Percentiles rank a stretch among this genome's conserved stretches.
Conservation (phyloP, 2,113 vertebrate genomes). For the Oreochromis aureus region DNA sequence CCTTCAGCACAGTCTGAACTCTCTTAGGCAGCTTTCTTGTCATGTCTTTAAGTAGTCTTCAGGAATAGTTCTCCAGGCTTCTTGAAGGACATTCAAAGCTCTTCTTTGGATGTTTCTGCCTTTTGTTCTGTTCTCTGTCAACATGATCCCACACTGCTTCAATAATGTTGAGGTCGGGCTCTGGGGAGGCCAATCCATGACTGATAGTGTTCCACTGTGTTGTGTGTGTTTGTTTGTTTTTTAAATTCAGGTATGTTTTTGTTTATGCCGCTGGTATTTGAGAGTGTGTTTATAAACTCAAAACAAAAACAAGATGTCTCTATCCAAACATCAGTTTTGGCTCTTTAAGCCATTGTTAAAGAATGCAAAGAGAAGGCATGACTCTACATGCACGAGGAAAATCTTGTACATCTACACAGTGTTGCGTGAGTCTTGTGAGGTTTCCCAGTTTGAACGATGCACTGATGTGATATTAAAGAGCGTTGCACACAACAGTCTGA, state of each 20-base stretch:
- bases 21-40: not conserved
- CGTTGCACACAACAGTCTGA: not conserved
- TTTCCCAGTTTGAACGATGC: not conserved
- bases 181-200: not conserved
- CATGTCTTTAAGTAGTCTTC: accelerated
- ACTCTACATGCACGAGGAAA: not conserved
- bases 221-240: not conserved
- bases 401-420: not conserved
- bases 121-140: not conserved
- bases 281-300: not conserved
- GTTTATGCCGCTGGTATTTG: not conserved
- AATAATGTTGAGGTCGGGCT: accelerated
- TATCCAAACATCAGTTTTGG: not conserved
- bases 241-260: not conserved
- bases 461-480: not conserved
- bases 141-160: not conserved
- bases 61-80: not conserved
- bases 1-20: not conserved
- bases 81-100: not conserved
- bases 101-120: accelerated
- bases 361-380: not conserved
- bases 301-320: not conserved
- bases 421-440: not conserved
- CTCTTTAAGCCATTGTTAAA: not conserved
- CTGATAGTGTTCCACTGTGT: accelerated